phyloP scores from a whole-genome alignment of 1,140 invertebrate genomes.

The Dendrolimus punctatus region DNA sequence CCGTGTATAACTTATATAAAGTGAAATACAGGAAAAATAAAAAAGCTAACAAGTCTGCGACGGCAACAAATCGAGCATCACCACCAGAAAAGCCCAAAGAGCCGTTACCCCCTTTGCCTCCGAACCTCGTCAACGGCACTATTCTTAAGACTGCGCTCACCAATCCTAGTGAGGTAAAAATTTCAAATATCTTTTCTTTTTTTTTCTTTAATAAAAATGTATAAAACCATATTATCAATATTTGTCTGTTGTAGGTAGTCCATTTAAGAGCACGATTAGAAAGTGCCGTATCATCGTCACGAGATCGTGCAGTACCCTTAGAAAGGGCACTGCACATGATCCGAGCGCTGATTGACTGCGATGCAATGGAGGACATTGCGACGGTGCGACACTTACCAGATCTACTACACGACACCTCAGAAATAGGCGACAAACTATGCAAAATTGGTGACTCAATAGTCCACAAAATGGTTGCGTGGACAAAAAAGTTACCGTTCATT shows the following conservation, averaged over 20 bases:
- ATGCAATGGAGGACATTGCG: constrained; percentile 96
- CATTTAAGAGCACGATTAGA: constrained; percentile 90
- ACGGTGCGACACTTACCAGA: constrained; percentile 92
- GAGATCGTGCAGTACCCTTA: constrained; percentile 86
- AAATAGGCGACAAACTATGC: constrained; percentile 93
- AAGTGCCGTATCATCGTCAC: constrained; percentile 87
- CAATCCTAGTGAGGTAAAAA: constrained; percentile 86
- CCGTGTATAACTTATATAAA: constrained; percentile 99
- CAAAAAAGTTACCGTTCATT: constrained; percentile 97
- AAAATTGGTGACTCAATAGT: constrained; percentile 97
- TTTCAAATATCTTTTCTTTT: too few relatives aligned
- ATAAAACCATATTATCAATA: neutral
- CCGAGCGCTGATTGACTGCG: constrained; percentile 92
- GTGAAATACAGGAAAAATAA: constrained; percentile 99
- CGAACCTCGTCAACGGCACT: constrained; percentile 89
- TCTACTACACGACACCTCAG: constrained; percentile 90
- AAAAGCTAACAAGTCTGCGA: constrained; percentile 76
- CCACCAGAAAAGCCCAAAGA: constrained; percentile 67
- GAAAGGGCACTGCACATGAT: constrained; percentile 90
- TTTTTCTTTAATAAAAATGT: too few relatives aligned
- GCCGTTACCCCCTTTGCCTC: constrained; percentile 73
- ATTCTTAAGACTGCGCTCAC: constrained; percentile 95
- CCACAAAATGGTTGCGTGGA: constrained; percentile 98
- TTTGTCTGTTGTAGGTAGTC: constrained; percentile 74
- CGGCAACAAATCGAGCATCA: constrained; percentile 61